phyloP scores from a whole-genome alignment of 1,140 invertebrate species.

The Centruroides sculpturatus region DNA sequence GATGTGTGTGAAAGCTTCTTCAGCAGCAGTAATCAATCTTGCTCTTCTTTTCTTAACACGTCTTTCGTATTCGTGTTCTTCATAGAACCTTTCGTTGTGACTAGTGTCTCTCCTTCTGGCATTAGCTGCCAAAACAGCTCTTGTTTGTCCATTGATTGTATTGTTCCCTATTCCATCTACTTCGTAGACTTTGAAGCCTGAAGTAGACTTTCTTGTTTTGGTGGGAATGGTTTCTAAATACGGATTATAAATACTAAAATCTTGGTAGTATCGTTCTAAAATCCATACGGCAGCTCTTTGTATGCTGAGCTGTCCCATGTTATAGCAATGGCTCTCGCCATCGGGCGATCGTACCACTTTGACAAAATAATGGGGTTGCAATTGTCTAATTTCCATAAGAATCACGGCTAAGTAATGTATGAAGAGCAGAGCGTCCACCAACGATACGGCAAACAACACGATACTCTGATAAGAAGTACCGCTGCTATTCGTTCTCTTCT shows the following conservation, averaged over 20 bases:
- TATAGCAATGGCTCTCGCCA: constrained; percentile 54
- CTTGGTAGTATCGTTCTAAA: constrained; percentile 86
- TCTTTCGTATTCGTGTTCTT: constrained; percentile 91
- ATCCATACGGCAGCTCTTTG: constrained; percentile 89
- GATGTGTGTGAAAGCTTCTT: constrained; percentile 95
- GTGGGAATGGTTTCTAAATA: constrained; percentile 81
- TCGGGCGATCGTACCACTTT: constrained; percentile 88
- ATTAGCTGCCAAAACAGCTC: constrained; percentile 41
- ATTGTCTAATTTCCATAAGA: constrained; percentile 77
- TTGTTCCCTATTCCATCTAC: constrained; percentile 52
- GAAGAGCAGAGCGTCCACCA: constrained; percentile 83
- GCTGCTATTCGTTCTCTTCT: constrained; percentile 24
- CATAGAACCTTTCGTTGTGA: constrained; percentile 93
- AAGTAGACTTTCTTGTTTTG: constrained; percentile 28
- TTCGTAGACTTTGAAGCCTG: constrained; percentile 47
- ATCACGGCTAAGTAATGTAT: constrained; percentile 90
- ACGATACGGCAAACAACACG: constrained; percentile 75
- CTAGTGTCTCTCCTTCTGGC: constrained; percentile 25
- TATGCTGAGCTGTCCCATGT: constrained; percentile 80
- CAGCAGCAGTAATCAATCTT: constrained; percentile 74
- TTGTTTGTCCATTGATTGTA: constrained; percentile 34
- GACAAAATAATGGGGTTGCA: constrained; percentile 76
- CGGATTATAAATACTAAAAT: constrained; percentile 93
- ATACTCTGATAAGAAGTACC: constrained; percentile 31
- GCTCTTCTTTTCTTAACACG: constrained; percentile 79